phyloP scores from a whole-genome alignment of 1,140 invertebrate species.

The Pantala flavescens region DNA sequence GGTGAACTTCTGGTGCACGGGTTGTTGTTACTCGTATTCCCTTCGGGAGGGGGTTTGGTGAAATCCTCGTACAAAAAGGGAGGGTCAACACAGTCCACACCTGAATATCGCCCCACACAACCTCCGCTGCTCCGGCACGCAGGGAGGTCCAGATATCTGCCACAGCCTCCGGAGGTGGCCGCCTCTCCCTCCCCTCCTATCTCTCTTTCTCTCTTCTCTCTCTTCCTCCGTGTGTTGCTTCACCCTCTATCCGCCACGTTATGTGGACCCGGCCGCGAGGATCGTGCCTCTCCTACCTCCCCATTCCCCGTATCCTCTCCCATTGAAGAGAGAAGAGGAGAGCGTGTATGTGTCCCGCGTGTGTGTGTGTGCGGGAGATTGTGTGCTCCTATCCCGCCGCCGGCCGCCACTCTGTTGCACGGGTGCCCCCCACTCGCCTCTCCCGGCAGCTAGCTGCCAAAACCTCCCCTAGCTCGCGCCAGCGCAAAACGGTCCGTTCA shows the following conservation, averaged over 20 bases:
- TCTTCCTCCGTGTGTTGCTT: background rate
- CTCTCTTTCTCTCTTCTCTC: background rate
- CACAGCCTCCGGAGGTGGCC: background rate
- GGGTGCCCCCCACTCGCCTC: background rate
- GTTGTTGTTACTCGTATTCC: too few relatives aligned
- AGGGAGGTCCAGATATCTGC: background rate
- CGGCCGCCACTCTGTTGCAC: conserved; percentile 1
- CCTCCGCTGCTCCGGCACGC: background rate
- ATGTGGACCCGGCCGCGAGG: background rate
- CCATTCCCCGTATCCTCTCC: background rate
- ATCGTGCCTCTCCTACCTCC: background rate
- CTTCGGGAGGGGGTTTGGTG: too few relatives aligned
- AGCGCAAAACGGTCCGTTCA: background rate
- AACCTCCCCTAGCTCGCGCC: background rate
- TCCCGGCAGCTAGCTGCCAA: background rate
- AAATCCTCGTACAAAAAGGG: too few relatives aligned
- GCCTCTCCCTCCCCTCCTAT: background rate
- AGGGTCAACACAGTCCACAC: too few relatives aligned
- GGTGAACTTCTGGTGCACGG: too few relatives aligned
- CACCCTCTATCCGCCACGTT: background rate
- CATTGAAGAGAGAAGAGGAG: background rate
- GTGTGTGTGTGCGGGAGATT: background rate
- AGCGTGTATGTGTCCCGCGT: background rate
- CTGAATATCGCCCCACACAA: too few relatives aligned
- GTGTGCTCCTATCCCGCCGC: background rate